Evolutionary conservation across 2,113 vertebrate genomes (phyloP), one percentile per base, ranked within the genome.

Genomic region (Arothron firmamentum): DNA sequence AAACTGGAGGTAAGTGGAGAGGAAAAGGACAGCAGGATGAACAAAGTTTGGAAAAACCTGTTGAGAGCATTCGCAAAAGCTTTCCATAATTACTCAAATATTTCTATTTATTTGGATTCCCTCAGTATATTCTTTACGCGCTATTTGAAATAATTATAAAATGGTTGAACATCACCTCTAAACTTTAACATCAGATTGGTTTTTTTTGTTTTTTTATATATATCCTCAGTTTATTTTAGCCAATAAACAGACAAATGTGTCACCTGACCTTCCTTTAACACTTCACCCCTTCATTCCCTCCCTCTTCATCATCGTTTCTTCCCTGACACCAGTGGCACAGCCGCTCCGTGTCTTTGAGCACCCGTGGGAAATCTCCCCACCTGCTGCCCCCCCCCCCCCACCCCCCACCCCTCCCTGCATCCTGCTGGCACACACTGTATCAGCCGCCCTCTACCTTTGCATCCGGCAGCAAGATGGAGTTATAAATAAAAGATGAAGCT

Each of bases 1-100:
- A 94, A 95, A 70, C 89, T 97, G 17, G 96, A 98, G 95, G 96
- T 96, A 88, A 65, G 41, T 1, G 0, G n/a, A 49, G 13, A 9
- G 11, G 6, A 38, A 28, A 8, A 15, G 2, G 1, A 46, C 1
- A 46, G 7, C 17, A n/a, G 21, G 2, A 23, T 23, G 21, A 23
- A 2, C 21, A n/a, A 46, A 46, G 45, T n/a, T 46, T 17, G n/a
- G 15, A 13, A n/a, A 47, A n/a, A 38, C 34, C 15, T 47, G 45
- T 17, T 47, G 15, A 16, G n/a, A n/a, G 17, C n/a, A 47, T 6
- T n/a, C 0, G 5, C 6, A 17, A 6, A 47, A n/a, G 14, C 45
- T 5, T n/a, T 5, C 7, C 45, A 47, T 11, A 38, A 38, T 38
- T 9, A 38, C 1, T 12, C 11, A 38, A 11, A 11, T 16, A n/a